These are phyloP conservation scores for Falcaria lacertinaria DNA, from an alignment of 2,888 invertebrate species.

Conservation along the genomic window DNA sequence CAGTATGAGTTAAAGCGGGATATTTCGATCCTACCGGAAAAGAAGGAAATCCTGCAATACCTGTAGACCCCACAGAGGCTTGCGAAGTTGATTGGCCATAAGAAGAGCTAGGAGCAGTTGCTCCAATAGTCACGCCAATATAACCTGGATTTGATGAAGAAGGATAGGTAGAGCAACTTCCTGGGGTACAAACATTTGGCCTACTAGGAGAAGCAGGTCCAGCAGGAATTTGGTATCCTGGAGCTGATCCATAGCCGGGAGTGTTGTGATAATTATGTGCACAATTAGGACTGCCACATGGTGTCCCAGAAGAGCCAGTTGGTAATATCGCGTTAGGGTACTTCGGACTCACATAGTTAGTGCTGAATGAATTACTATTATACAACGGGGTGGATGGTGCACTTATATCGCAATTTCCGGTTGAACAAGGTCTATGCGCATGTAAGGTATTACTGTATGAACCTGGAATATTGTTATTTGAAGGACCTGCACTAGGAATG, in stretches of 20 bases:
- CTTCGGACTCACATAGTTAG: not conserved
- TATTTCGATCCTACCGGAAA: not conserved
- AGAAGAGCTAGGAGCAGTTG: not conserved
- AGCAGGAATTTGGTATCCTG: constrained; percentile 7
- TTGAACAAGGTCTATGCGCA: constrained; percentile 6
- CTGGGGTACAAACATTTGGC: constrained; percentile 19
- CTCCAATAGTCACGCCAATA: not conserved
- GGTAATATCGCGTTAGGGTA: not conserved
- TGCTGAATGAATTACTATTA: not conserved
- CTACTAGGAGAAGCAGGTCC: not conserved
- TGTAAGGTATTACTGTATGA: not conserved
- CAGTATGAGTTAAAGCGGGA: not conserved
- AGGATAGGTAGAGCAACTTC: constrained; percentile 21
- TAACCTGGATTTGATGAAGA: not conserved
- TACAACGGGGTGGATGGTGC: not conserved
- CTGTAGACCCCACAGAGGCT: not conserved
- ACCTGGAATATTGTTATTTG: constrained; percentile 1
- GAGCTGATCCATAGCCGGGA: not conserved
- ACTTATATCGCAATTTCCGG: constrained; percentile 13
- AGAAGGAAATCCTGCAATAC: not conserved
- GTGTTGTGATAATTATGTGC: not conserved
- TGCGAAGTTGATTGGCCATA: not conserved
- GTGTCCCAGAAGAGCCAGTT: not conserved
- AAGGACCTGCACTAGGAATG: constrained; percentile 8
- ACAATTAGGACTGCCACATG: not conserved